Conservation (phyloP, 2,797 vertebrate genomes). For the Macroramphosus scolopax region DNA sequence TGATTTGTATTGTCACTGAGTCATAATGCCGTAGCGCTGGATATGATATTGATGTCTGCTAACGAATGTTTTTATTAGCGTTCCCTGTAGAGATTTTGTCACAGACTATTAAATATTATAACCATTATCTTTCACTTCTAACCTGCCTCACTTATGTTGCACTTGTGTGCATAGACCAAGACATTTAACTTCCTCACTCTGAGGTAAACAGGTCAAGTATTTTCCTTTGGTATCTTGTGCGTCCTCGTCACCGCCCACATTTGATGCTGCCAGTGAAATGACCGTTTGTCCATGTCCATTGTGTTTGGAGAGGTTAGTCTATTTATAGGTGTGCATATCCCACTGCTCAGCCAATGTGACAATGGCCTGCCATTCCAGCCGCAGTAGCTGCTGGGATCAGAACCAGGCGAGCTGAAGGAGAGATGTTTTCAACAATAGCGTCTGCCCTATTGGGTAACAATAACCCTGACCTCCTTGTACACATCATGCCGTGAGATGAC, state of each 20-base stretch:
- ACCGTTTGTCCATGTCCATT: constrained; percentile 54
- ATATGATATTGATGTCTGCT: constrained; percentile 79
- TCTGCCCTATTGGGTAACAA: constrained; percentile 39
- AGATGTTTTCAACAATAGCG: constrained; percentile 51
- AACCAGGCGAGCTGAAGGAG: too few relatives aligned
- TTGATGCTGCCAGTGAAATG: constrained; percentile 26
- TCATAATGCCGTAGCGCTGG: constrained; percentile 71
- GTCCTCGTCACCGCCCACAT: constrained; percentile 4
- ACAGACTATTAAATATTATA: constrained; percentile 82
- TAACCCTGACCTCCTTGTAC: constrained; percentile 42
- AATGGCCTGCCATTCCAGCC: constrained; percentile 42
- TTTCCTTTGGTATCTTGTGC: too few relatives aligned
- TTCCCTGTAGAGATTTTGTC: constrained; percentile 79
- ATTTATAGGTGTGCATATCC: constrained; percentile 66
- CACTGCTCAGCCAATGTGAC: constrained; percentile 9
- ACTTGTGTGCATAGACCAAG: background rate
- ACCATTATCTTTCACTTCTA: constrained; percentile 57
- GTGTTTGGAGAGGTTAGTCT: constrained; percentile 46
- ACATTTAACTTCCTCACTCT: too few relatives aligned
- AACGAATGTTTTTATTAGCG: constrained; percentile 74
- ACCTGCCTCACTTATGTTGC: constrained; percentile 16
- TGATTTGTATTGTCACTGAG: constrained; percentile 40
- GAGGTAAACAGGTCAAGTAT: too few relatives aligned
- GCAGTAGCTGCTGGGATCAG: constrained; percentile 50
- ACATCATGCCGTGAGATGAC: constrained; percentile 36